A percentile compares a stretch with the other conserved stretches of the same genome.
phyloP scores from a whole-genome alignment of 2,888 invertebrate species.

The Holacanthella duospinosa region DNA sequence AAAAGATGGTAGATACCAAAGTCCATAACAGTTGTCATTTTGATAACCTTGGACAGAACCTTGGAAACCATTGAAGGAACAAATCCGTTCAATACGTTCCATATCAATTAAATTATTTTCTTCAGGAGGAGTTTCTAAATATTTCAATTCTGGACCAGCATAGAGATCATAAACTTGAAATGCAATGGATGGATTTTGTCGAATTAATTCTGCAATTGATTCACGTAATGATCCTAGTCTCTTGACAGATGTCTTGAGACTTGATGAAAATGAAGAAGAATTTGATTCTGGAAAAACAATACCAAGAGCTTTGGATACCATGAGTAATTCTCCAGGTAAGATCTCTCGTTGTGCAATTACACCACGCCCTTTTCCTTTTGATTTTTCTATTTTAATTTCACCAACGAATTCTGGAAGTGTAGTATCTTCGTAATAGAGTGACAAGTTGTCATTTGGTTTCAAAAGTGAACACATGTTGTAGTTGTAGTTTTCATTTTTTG shows the following conservation, averaged over 20 bases:
- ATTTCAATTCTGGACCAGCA: not conserved
- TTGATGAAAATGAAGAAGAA: not conserved
- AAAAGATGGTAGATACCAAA: conserved; percentile 11
- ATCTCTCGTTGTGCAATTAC: conserved; percentile 3
- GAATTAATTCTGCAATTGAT: not conserved
- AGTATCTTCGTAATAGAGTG: not conserved
- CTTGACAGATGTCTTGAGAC: not conserved
- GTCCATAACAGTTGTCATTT: not conserved
- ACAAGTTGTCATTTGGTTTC: not conserved
- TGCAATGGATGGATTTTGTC: not conserved
- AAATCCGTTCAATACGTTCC: conserved; percentile 5
- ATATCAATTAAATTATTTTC: not conserved
- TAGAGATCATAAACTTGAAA: conserved; percentile 1
- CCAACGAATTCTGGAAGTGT: not conserved
- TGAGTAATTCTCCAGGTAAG: not conserved
- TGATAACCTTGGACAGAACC: not conserved
- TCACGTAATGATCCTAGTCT: not conserved
- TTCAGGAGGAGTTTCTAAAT: not conserved
- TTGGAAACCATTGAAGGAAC: conserved; percentile 7
- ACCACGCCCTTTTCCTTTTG: conserved; percentile 6
- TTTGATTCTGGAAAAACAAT: not conserved
- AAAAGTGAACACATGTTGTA: not conserved
- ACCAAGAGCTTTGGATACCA: conserved; percentile 8
- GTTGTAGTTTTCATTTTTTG: not conserved
- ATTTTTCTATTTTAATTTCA: not conserved